Base-by-base conservation (phyloP, 2,797 vertebrate species). In the Limnodromus scolopaceus region DNA sequence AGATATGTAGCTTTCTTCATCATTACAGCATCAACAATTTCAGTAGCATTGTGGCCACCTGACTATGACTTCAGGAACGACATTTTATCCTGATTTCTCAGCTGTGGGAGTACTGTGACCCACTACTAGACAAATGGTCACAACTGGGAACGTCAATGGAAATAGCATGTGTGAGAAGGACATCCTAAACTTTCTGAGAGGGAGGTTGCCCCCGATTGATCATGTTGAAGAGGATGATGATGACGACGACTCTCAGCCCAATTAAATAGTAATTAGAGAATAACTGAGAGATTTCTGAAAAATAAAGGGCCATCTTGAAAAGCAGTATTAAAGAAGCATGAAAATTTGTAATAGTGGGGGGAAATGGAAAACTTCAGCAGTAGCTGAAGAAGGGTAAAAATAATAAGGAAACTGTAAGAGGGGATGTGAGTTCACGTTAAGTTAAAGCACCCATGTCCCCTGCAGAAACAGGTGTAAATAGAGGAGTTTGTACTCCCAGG, bases 141-240 rank as follows among this genome's bases (percentile, higher is more conserved):
- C 27, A 60, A 9, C 18, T 49, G 32, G 30, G 13, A 90, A 51
- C 5, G 2, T 13, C 65, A 71, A 0, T 32, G 27, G 27, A 76
- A 81, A 77, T 4, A 11, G 27, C 6, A 2, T 36, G 38, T 43
- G 18, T 61, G 23, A 78, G 9, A 4, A 58, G 16, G 28, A 38
- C n/a, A 49, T 23, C 12, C 15, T 13, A 51, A 14, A 19, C 16
- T 55, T 91, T 83, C 45, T 80, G 39, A 49, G 10, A 19, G 7
- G 1, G 0, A 1, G 1, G 9, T 32, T 69, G 16, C 5, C 23
- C n/a, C 16, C 7, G 41, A 0, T 9, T 43, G 51, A 28, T 82
- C 32, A 27, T 12, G 11, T 45, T 74, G 23, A 74, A 70, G 39
- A 63, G 11, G 27, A 53, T 14, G 46, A 66, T 39, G 23, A 60